Evolutionary conservation across 2,113 vertebrate species (phyloP).

Genomic region (Ia io): DNA sequence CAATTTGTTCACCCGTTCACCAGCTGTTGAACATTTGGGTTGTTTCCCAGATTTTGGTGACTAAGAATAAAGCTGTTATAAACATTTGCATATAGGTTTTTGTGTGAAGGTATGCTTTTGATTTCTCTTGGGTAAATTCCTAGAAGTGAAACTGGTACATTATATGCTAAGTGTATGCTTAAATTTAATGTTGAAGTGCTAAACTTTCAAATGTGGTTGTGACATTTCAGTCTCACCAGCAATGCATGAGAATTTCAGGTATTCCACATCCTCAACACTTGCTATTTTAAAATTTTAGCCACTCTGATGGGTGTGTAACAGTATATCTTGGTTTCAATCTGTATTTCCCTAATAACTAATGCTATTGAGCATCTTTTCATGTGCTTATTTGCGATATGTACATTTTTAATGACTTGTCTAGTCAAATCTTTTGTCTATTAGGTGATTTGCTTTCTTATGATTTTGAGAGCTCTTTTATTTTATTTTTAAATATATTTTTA

Average conservation of each 20-base stretch:
- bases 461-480: conserved; percentile 16
- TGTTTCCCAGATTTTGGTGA: background rate
- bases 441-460: background rate
- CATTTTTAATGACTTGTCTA: background rate
- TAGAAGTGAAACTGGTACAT: background rate
- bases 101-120: background rate
- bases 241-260: background rate
- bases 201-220: background rate
- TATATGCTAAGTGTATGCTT: background rate
- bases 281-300: background rate
- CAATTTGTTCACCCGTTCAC: background rate
- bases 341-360: background rate
- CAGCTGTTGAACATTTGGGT: background rate
- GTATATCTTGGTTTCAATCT: background rate
- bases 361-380: background rate
- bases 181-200: conserved; percentile 2
- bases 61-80: background rate
- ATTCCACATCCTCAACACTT: background rate
- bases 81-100: background rate
- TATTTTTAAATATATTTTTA: no score
- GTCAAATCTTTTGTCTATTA: background rate
- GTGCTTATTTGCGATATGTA: background rate
- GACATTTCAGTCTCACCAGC: background rate
- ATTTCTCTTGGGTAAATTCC: conserved; percentile 16
- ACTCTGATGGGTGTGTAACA: background rate